Evolutionary conservation across 2,888 invertebrate species (phyloP).

Genomic region (Beris morrisii): DNA sequence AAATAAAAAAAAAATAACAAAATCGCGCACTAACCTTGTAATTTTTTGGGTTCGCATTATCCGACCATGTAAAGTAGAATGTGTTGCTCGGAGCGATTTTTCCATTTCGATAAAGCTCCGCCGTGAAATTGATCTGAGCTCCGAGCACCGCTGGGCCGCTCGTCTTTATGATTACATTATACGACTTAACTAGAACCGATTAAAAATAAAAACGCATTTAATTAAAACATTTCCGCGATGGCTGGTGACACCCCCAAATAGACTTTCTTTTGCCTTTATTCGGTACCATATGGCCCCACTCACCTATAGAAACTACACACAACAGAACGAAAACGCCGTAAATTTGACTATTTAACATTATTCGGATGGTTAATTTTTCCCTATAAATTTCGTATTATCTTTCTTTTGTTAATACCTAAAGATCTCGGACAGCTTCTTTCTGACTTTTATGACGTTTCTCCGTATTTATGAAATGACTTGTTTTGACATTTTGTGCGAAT

Average conservation of each 20-base stretch:
- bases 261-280: neutral
- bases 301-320: slow-evolving; percentile 6
- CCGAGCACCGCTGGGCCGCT: slow-evolving; percentile 73
- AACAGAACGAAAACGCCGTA: slow-evolving; percentile 2
- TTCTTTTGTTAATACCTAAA: slow-evolving; percentile 1
- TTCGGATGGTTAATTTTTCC: slow-evolving; percentile 1
- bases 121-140: slow-evolving; percentile 68
- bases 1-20: too few species aligned
- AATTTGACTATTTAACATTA: slow-evolving; percentile 17
- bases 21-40: slow-evolving; percentile 35
- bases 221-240: neutral
- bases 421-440: neutral
- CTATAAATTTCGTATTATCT: slow-evolving; percentile 3
- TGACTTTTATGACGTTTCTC: slow-evolving; percentile 21
- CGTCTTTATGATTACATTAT: slow-evolving; percentile 60
- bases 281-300: neutral
- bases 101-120: slow-evolving; percentile 45
- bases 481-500: slow-evolving; percentile 1
- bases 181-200: slow-evolving; percentile 44
- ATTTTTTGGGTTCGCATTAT: slow-evolving; percentile 56
- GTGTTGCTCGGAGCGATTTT: slow-evolving; percentile 51
- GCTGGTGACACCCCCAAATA: neutral
- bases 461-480: slow-evolving; percentile 10
- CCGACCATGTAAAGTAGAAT: slow-evolving; percentile 64
- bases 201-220: neutral